Base-by-base conservation (phyloP, 2,888 invertebrate species). In the Leptothorax acervorum region DNA sequence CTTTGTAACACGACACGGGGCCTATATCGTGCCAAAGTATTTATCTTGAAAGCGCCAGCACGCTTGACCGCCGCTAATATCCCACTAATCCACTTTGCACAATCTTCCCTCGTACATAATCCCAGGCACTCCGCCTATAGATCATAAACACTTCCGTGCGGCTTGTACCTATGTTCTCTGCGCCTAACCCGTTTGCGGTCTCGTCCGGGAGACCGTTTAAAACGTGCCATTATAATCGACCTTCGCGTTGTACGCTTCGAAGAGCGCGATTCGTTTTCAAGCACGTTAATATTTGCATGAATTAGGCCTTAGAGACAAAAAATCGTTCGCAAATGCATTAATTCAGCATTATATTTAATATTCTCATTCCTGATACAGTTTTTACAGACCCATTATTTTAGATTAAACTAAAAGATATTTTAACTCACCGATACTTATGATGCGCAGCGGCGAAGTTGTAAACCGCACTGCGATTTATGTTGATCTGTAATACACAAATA, bases 61-160 rank as follows among this genome's bases (percentile, higher is more conserved):
- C 82, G 76, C 76, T 78, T 76, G 75, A 83, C 78, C 78, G 76
- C 82, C 82, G 15, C 82, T 78, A 83, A 78, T 78, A 66, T 78
- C 66, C 78, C 82, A 55, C 82, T 83, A 83, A 84, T 84, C 84
- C 84, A 84, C 84, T 84, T 84, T 84, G 66, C 82, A 82, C 82
- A 84, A 84, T 84, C 73, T 84, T 84, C 82, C 73, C 65, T 60
- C 79, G 48, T 68, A 76, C 78, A 74, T 76, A 81, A 81, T 81
- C 48, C 48, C 73, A 81, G 60, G 66, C 48, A 73, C 57, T 73
- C 82, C 65, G 73, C 71, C 71, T 66, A 82, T 74, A 74, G 78
- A 84, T 82, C 82, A 81, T 82, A 68, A 75, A 73, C 82, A 66
- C 75, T 82, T 82, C 71, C 73, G 84, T 73, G 82, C 53, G 60